These are phyloP conservation scores for Podarcis cretensis DNA, from an alignment of 2,113 vertebrate genomes.

Conservation along the genomic window DNA sequence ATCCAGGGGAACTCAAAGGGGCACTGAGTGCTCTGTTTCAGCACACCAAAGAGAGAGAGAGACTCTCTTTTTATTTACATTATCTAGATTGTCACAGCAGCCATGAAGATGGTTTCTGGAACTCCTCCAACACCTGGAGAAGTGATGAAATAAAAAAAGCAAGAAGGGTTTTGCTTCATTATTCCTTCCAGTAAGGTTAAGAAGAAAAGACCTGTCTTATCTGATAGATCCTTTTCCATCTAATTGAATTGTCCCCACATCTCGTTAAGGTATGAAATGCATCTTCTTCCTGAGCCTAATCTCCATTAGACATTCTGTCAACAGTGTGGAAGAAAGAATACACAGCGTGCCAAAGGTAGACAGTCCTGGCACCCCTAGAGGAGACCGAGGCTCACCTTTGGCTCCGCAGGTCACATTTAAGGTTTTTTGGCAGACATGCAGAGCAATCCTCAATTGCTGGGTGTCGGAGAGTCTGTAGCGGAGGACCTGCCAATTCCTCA, in stretches of 20 bases:
- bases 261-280: background rate
- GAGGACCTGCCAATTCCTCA: too few relatives aligned
- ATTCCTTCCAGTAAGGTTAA: slow-evolving; percentile 1
- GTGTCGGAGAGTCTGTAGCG: too few relatives aligned
- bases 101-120: slow-evolving; percentile 12
- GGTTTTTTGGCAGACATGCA: background rate
- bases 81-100: background rate
- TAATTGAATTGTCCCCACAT: background rate
- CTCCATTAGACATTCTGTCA: slow-evolving; percentile 10
- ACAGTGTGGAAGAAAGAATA: background rate
- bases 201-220: background rate
- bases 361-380: background rate
- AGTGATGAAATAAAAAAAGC: background rate
- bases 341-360: background rate
- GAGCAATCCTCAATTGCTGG: too few relatives aligned
- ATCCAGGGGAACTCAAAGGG: background rate
- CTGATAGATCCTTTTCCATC: background rate
- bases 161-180: background rate
- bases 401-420: background rate
- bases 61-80: background rate
- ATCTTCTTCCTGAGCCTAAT: background rate
- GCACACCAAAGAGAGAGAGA: background rate
- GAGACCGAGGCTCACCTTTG: background rate
- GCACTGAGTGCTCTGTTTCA: background rate
- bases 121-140: slow-evolving; percentile 13